phyloP scores from a whole-genome alignment of 2,888 invertebrate genomes.

The Agrochola macilenta region DNA sequence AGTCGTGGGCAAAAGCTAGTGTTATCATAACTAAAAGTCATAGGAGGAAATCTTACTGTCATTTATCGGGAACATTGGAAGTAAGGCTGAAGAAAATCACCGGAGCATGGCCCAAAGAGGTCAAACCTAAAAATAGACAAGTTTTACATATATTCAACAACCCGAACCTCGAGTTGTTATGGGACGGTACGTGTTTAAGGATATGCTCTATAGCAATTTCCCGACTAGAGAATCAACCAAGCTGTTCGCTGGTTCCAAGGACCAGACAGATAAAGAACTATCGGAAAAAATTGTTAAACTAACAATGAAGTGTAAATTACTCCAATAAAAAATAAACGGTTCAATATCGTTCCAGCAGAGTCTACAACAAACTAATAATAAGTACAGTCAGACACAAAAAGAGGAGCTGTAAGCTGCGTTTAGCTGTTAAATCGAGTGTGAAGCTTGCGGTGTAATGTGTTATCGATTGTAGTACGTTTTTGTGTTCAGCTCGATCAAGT shows the following conservation, averaged over 20 bases:
- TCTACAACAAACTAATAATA: constrained; percentile 44
- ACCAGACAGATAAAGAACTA: background rate
- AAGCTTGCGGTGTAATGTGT: constrained; percentile 65
- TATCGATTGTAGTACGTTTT: constrained; percentile 61
- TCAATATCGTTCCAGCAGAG: constrained; percentile 15
- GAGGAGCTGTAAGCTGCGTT: constrained; percentile 55
- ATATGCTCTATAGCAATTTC: too few relatives aligned
- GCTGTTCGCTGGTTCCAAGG: background rate
- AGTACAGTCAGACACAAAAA: constrained; percentile 61
- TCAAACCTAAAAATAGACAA: constrained; percentile 78
- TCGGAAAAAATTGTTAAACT: constrained; percentile 16
- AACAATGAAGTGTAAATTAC: constrained; percentile 38
- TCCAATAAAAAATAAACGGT: constrained; percentile 27
- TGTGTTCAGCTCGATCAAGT: constrained; percentile 58
- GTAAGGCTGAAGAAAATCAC: constrained; percentile 75
- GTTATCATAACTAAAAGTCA: too few relatives aligned
- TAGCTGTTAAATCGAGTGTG: constrained; percentile 69
- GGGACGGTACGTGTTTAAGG: constrained; percentile 86
- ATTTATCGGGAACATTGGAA: background rate
- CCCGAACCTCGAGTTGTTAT: constrained; percentile 96
- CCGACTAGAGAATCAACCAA: background rate
- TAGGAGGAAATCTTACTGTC: background rate
- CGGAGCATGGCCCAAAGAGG: constrained; percentile 70
- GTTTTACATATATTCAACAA: constrained; percentile 93
- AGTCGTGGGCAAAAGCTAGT: too few relatives aligned